Evolutionary conservation across 2,113 vertebrate species (phyloP).

Genomic region (Ceyx cyanopectus): DNA sequence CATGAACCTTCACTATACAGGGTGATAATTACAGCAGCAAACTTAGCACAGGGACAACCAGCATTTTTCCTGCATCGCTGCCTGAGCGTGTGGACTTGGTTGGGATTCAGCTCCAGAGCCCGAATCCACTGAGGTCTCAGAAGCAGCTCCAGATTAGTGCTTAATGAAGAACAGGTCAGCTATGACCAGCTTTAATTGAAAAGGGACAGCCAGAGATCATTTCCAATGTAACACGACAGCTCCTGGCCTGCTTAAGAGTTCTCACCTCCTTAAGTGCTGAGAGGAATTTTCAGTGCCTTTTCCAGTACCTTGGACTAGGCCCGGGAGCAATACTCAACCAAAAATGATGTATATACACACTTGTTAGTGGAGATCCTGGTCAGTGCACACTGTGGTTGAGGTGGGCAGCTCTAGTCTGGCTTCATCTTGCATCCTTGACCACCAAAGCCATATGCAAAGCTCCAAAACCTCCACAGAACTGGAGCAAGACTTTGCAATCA

Average conservation of each 20-base stretch:
- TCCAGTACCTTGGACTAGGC: not conserved
- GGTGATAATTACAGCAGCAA: conserved; percentile 36
- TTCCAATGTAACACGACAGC: conserved; percentile 16
- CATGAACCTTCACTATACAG: conserved; percentile 46
- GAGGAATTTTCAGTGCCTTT: not conserved
- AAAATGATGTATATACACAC: not conserved
- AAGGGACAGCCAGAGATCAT: conserved; percentile 40
- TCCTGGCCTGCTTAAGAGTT: not conserved
- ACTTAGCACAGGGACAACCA: not conserved
- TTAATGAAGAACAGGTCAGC: conserved; percentile 75
- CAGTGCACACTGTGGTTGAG: not conserved
- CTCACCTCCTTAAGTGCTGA: not conserved
- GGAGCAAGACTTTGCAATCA: not conserved
- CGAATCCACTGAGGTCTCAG: conserved; percentile 40
- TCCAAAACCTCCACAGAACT: not conserved
- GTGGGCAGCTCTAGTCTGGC: not conserved
- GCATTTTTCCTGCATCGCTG: conserved; percentile 40
- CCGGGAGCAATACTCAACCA: not conserved
- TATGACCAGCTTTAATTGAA: conserved; percentile 75
- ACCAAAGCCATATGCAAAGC: not conserved
- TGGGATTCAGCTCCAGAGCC: conserved; percentile 61
- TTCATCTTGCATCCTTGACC: not conserved
- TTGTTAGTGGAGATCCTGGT: not conserved
- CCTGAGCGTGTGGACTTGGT: not conserved
- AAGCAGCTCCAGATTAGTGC: conserved; percentile 61